These are phyloP conservation scores for Allobates femoralis DNA, from an alignment of 2,797 vertebrate genomes.

Conservation along the genomic window DNA sequence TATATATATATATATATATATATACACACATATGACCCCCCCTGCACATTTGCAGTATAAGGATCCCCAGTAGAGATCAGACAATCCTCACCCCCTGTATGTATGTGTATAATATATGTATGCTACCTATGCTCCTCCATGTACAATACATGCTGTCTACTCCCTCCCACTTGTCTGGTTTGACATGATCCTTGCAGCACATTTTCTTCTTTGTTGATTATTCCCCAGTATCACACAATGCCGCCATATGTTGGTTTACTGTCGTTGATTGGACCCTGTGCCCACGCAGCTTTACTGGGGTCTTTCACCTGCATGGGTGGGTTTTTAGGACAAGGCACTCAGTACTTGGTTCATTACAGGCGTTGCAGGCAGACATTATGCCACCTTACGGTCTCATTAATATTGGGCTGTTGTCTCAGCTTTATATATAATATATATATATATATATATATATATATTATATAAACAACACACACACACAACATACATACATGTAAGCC, in stretches of 20 bases:
- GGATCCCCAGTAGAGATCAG: not conserved
- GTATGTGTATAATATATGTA: too few species aligned
- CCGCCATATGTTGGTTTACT: not conserved
- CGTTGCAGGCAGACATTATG: not conserved
- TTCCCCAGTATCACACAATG: not conserved
- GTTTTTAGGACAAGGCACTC: not conserved
- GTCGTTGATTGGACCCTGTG: not conserved
- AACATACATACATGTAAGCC: not conserved
- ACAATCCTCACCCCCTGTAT: not conserved
- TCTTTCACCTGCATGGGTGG: conserved; percentile 8
- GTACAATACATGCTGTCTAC: not conserved
- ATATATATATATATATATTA: too few species aligned
- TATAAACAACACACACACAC: too few species aligned
- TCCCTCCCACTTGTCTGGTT: conserved; percentile 21
- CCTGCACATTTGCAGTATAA: not conserved
- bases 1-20: too few species aligned
- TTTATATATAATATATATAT: not conserved
- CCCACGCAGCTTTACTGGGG: conserved; percentile 8
- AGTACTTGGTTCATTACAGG: not conserved
- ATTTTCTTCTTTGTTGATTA: conserved; percentile 13
- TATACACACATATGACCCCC: not conserved
- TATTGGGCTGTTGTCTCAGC: not conserved
- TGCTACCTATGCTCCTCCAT: not conserved
- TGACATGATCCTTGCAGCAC: conserved; percentile 5
- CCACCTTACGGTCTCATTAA: not conserved